Conservation (phyloP, 2,113 vertebrate species). For the Zosterops pallidus region DNA sequence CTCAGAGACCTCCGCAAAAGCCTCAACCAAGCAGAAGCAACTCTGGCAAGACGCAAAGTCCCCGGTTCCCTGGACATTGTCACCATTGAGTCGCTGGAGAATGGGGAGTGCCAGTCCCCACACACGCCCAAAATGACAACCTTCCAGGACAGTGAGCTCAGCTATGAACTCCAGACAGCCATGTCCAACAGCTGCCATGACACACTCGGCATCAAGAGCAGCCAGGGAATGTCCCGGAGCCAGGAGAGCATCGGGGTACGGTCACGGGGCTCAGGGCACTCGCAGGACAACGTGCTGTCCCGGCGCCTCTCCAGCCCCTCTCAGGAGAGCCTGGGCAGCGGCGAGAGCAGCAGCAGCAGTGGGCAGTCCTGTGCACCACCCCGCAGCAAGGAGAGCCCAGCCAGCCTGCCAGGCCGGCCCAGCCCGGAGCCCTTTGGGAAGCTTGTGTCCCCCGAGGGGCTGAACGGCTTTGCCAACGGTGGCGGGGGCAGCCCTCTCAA, state of each 20-base stretch:
- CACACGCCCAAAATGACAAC: constrained; percentile 85
- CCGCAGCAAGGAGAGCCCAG: background rate
- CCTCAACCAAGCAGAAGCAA: constrained; percentile 77
- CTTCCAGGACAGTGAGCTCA: constrained; percentile 92
- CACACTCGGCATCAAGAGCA: constrained; percentile 71
- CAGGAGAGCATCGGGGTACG: constrained; percentile 90
- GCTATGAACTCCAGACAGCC: constrained; percentile 87
- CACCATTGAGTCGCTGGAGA: constrained; percentile 84
- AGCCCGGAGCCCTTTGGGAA: background rate
- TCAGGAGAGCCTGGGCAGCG: constrained; percentile 76
- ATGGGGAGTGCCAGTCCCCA: constrained; percentile 77
- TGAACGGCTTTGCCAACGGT: background rate
- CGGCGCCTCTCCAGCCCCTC: constrained; percentile 65
- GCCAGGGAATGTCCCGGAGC: constrained; percentile 80
- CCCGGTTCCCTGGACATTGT: constrained; percentile 80
- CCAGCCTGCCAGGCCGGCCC: background rate
- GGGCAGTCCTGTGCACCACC: background rate
- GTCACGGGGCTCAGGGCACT: constrained; percentile 88
- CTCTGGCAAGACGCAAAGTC: constrained; percentile 76
- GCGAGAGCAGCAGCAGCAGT: constrained; percentile 65
- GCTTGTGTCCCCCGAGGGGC: background rate
- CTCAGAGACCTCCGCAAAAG: constrained; percentile 88
- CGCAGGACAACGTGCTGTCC: constrained; percentile 77
- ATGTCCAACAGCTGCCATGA: constrained; percentile 82
- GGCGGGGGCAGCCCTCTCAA: constrained; percentile 47